Evolutionary conservation across 2,113 vertebrate species (phyloP).

Genomic region (Anas platyrhynchos): DNA sequence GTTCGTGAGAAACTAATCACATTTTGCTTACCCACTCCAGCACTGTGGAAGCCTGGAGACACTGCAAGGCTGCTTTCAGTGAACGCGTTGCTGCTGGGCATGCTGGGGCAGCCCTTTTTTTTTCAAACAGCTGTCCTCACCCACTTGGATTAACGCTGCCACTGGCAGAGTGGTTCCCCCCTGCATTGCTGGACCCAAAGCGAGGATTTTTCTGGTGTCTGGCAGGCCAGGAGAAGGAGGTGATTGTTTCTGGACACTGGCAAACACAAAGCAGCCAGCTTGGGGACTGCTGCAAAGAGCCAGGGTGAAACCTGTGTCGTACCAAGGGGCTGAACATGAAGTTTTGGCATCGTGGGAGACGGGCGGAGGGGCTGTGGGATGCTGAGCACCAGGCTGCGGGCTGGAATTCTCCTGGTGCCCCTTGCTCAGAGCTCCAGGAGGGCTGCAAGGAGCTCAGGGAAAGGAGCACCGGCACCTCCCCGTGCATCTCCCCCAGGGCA

Average conservation of each 20-base stretch:
- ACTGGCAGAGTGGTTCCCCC: neutral
- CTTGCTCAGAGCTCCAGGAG: neutral
- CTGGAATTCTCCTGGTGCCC: neutral
- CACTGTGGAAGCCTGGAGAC: neutral
- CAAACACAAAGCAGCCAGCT: neutral
- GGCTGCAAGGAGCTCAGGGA: neutral
- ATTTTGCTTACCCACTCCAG: constrained; percentile 7
- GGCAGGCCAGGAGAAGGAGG: neutral
- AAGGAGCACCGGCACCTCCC: neutral
- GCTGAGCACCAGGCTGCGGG: neutral
- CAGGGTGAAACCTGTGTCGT: neutral
- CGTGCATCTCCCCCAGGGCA: neutral
- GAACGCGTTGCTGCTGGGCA: neutral
- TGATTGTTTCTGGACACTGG: neutral
- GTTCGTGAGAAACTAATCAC: neutral
- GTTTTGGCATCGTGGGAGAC: neutral
- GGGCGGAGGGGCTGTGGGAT: neutral
- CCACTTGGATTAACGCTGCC: neutral
- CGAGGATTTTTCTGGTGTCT: neutral
- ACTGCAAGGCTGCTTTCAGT: neutral
- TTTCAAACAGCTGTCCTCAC: neutral
- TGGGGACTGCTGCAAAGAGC: neutral
- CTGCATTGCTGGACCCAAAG: neutral
- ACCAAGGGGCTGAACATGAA: neutral
- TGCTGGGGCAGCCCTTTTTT: neutral